Base-by-base conservation (phyloP, 1,140 invertebrate genomes). In the Panagrolaimus sp. region DNA sequence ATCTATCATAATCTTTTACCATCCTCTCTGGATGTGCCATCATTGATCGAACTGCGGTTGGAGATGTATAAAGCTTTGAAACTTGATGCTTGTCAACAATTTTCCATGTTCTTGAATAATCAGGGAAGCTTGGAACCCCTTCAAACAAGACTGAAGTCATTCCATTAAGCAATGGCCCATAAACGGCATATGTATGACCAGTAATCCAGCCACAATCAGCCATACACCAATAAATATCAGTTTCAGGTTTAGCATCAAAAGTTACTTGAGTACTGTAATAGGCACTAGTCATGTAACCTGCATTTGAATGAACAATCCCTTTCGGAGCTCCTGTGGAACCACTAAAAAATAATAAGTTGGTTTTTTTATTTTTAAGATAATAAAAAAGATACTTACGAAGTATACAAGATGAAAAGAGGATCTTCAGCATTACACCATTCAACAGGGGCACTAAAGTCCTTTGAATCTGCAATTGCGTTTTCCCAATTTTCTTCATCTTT, bases 191-290 rank as follows among this genome's bases (percentile, higher is more conserved):
- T 0, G 91, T 93, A 84, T 98, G 94, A 0, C 79, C 79, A 17
- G 78, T 97, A 79, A 98, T 96, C 94, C 94, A 98, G 63, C 94
- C 94, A 67, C 97, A 89, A 83, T 98, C 95, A n/a, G 95, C 95
- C n/a, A 94, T 97, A 80, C 95, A 97, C 91, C 92, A 98, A 85
- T 91, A 97, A 63, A 96, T 87, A 83, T 98, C 95, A 45, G 88
- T 88, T 0, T 90, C 89, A 8, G 67, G 28, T 75, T 91, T 90
- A 83, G 94, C 93, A 84, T 98, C 93, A 83, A 98, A 98, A 2
- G 93, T 91, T 72, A 94, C 94, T 84, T 92, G 92, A 71, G 84
- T 84, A 6, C 84, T 64, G 63, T 64, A 64, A 21, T 64, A 79
- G 3, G 82, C 90, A 81, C 94, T 96, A 10, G 96, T 78, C 84